A percentile compares a stretch with the other conserved stretches of the same genome.
Conservation (phyloP, 1,140 invertebrate genomes). For the Aleiodes sp. region DNA sequence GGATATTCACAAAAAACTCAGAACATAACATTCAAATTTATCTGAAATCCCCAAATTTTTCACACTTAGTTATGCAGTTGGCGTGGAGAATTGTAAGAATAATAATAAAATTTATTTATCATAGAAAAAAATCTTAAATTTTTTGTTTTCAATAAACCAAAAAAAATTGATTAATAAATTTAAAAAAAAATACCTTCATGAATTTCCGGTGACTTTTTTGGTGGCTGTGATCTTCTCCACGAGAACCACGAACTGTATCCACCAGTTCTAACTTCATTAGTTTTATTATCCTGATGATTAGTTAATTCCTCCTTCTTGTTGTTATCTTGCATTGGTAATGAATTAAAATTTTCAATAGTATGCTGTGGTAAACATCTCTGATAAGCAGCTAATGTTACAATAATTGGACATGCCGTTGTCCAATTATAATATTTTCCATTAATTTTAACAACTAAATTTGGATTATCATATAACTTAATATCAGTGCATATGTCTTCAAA, state of each 20-base stretch:
- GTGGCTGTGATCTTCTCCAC: slow-evolving; percentile 66
- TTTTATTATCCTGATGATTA: slow-evolving; percentile 44
- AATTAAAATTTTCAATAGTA: slow-evolving; percentile 60
- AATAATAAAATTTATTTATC: background rate
- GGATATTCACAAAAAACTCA: no score
- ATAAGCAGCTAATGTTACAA: slow-evolving; percentile 86
- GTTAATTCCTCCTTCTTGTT: slow-evolving; percentile 51
- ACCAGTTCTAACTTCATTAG: slow-evolving; percentile 51
- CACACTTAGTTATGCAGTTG: no score
- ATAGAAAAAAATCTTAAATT: no score
- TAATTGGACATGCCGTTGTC: slow-evolving; percentile 85
- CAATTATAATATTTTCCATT: slow-evolving; percentile 90
- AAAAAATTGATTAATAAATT: slow-evolving; percentile 26
- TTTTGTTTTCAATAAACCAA: background rate
- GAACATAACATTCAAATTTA: no score
- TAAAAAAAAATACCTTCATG: slow-evolving; percentile 37
- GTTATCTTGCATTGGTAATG: slow-evolving; percentile 51
- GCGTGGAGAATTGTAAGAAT: no score
- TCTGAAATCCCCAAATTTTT: no score
- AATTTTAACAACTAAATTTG: slow-evolving; percentile 88
- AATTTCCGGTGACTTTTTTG: slow-evolving; percentile 50
- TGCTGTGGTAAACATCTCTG: slow-evolving; percentile 79
- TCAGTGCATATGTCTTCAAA: slow-evolving; percentile 87
- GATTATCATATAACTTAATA: slow-evolving; percentile 81
- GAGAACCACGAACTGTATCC: slow-evolving; percentile 70